Evolutionary conservation across 2,888 invertebrate genomes (phyloP).

Genomic region (Tenthredo scrophulariae): DNA sequence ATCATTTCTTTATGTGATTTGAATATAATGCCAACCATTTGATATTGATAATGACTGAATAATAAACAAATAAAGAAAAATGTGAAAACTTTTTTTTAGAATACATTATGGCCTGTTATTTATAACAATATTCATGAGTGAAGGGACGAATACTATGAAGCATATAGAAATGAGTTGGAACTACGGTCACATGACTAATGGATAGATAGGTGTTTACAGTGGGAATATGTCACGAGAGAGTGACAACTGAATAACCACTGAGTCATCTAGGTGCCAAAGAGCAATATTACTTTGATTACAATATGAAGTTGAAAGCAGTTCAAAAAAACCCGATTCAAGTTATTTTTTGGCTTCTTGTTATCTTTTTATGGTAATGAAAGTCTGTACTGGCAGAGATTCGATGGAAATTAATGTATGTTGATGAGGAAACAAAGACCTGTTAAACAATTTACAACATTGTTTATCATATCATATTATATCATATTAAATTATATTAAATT

Average conservation of each 20-base stretch:
- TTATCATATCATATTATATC: background rate
- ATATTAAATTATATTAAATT: too few relatives aligned
- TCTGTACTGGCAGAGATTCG: background rate
- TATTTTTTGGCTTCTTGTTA: background rate
- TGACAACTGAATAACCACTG: constrained; percentile 33
- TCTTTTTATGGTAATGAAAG: background rate
- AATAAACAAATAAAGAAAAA: background rate
- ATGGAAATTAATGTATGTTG: background rate
- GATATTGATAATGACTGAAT: background rate
- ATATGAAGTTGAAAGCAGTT: background rate
- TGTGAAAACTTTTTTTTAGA: background rate
- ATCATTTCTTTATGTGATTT: background rate
- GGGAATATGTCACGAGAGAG: constrained; percentile 28
- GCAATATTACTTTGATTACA: background rate
- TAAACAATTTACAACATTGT: background rate
- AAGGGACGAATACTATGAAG: background rate
- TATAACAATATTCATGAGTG: background rate
- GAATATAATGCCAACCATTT: background rate
- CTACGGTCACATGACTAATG: constrained; percentile 37
- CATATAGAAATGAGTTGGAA: constrained; percentile 29
- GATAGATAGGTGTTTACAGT: constrained; percentile 30
- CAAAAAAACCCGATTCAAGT: background rate
- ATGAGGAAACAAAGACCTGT: background rate
- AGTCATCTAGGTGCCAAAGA: constrained; percentile 36
- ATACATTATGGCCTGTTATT: background rate